Conservation (phyloP, 2,113 vertebrate species). For the Bujurquina vittata region DNA sequence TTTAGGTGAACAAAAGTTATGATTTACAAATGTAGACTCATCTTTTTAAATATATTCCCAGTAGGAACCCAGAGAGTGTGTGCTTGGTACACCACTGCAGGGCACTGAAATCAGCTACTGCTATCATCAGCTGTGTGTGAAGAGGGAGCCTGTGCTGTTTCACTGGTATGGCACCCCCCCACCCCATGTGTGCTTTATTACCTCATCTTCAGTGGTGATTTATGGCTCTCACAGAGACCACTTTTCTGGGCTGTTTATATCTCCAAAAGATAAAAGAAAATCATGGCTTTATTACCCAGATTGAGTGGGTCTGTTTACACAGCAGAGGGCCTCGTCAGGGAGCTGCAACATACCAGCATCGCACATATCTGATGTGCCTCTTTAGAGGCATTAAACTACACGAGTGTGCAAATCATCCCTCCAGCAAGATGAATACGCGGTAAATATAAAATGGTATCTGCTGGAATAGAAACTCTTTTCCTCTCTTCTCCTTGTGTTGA, state of each 20-base stretch:
- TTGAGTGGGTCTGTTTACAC: slow-evolving; percentile 60
- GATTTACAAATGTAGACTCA: slow-evolving; percentile 1
- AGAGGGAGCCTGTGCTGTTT: slow-evolving; percentile 36
- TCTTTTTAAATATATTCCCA: slow-evolving; percentile 12
- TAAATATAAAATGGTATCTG: slow-evolving; percentile 15
- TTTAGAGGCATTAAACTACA: slow-evolving; percentile 38
- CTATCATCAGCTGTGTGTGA: slow-evolving; percentile 47
- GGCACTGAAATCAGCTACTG: slow-evolving; percentile 36
- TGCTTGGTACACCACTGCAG: slow-evolving; percentile 6
- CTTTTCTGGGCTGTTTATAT: slow-evolving; percentile 70
- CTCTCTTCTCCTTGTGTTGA: slow-evolving; percentile 8
- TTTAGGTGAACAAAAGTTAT: slow-evolving; percentile 16
- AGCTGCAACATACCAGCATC: slow-evolving; percentile 42
- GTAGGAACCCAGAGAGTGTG: slow-evolving; percentile 5
- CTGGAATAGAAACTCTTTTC: slow-evolving; percentile 23
- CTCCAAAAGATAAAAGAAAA: slow-evolving; percentile 73
- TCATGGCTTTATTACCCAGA: slow-evolving; percentile 66
- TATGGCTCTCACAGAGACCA: slow-evolving; percentile 52
- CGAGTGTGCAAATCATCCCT: slow-evolving; percentile 22
- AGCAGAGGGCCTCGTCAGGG: slow-evolving; percentile 40
- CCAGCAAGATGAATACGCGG: not conserved
- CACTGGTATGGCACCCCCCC: slow-evolving; percentile 12
- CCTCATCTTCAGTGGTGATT: slow-evolving; percentile 69
- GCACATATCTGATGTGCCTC: slow-evolving; percentile 47
- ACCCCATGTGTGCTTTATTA: slow-evolving; percentile 65